phyloP scores from a whole-genome alignment of 1,140 invertebrate genomes.

The Rhopalosiphum padi region DNA sequence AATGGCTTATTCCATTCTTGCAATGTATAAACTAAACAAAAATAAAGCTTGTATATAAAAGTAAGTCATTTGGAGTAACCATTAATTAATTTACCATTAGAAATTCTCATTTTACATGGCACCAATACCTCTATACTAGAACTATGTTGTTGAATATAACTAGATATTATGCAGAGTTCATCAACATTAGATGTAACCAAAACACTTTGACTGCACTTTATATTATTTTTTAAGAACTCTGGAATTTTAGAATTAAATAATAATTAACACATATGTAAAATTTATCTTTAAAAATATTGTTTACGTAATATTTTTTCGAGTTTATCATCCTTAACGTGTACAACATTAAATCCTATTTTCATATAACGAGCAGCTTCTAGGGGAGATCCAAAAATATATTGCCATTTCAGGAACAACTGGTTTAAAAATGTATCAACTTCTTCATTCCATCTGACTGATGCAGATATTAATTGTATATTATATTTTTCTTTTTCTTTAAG shows the following conservation, averaged over 20 bases:
- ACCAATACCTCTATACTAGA: slow-evolving; percentile 20
- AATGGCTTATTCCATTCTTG: slow-evolving; percentile 26
- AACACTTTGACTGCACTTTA: background rate
- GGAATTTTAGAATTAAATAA: background rate
- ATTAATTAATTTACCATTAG: background rate
- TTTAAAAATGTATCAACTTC: slow-evolving; percentile 18
- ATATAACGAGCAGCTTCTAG: slow-evolving; percentile 46
- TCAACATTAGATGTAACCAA: slow-evolving; percentile 15
- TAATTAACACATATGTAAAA: background rate
- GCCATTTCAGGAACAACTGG: slow-evolving; percentile 22
- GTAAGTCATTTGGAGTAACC: background rate
- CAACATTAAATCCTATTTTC: slow-evolving; percentile 14
- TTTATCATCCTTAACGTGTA: background rate
- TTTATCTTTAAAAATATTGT: too few relatives aligned
- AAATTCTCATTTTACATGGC: background rate
- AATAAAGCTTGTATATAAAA: background rate
- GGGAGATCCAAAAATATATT: slow-evolving; percentile 50
- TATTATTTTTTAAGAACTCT: slow-evolving; percentile 29
- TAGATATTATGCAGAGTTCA: background rate
- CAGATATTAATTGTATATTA: slow-evolving; percentile 21
- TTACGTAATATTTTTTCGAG: slow-evolving; percentile 14
- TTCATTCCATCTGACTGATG: slow-evolving; percentile 44
- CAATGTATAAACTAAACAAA: slow-evolving; percentile 13
- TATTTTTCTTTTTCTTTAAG: background rate
- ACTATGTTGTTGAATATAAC: background rate